Evolutionary conservation across 2,888 invertebrate genomes (phyloP).

Genomic region (Drosophila fulvimacula): DNA sequence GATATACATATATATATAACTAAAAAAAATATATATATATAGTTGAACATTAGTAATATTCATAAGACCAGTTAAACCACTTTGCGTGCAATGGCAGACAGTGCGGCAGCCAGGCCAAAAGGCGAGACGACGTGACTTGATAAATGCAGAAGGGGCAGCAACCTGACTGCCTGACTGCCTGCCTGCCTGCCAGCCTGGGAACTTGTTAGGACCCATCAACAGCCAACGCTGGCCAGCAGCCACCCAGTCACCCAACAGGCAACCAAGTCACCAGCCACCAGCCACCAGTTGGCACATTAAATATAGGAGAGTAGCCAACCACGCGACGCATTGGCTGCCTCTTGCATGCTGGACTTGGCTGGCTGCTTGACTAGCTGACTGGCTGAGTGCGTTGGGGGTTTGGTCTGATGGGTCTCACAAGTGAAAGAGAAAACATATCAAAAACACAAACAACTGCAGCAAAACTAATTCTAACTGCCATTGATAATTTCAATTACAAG

Average conservation of each 20-base stretch:
- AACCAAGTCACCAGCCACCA: constrained; percentile 7
- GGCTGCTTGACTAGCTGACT: constrained; percentile 16
- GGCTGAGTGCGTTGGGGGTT: not conserved
- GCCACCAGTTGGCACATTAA: constrained; percentile 29
- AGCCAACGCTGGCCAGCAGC: constrained; percentile 17
- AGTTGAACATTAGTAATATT: constrained; percentile 61
- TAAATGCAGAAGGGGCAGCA: constrained; percentile 28
- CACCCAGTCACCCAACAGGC: constrained; percentile 46
- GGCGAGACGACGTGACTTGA: constrained; percentile 11
- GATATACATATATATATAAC: not conserved
- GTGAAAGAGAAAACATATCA: constrained; percentile 53
- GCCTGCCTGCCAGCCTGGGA: constrained; percentile 56
- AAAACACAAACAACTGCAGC: not conserved
- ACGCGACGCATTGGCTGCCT: constrained; percentile 31
- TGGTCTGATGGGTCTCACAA: constrained; percentile 38
- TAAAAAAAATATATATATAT: too few species aligned
- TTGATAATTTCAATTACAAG: constrained; percentile 4
- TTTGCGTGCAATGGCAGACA: constrained; percentile 73
- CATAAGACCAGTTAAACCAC: constrained; percentile 75
- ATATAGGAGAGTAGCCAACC: constrained; percentile 14
- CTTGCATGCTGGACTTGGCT: constrained; percentile 23
- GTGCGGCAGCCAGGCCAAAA: constrained; percentile 54
- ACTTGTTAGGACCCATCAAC: constrained; percentile 50
- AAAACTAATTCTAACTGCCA: not conserved
- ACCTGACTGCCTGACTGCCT: constrained; percentile 54